These are phyloP conservation scores for Empis livida DNA, from an alignment of 2,888 invertebrate genomes.

Conservation along the genomic window DNA sequence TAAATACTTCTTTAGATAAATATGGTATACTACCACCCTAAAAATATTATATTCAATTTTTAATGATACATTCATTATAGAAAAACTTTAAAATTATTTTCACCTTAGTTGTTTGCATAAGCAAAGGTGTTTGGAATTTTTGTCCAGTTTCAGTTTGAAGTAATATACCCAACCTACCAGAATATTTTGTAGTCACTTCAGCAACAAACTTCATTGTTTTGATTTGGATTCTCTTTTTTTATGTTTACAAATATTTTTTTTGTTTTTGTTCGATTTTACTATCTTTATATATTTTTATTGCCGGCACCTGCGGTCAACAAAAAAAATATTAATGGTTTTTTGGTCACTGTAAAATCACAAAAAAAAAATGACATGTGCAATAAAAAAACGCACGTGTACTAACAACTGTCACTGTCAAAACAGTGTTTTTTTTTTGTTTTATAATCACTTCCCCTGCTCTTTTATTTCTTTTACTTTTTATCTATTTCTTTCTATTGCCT, in stretches of 20 bases:
- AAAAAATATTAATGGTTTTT: too few relatives aligned
- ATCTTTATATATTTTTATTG: not conserved
- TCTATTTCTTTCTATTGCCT: too few relatives aligned
- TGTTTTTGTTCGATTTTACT: not conserved
- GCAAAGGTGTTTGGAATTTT: constrained; percentile 57
- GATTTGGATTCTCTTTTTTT: constrained; percentile 1
- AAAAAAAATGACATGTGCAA: not conserved
- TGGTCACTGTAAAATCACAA: not conserved
- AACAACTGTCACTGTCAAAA: too few relatives aligned
- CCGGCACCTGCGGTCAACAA: constrained; percentile 1
- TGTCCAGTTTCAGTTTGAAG: constrained; percentile 39
- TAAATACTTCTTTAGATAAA: constrained; percentile 62
- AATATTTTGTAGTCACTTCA: constrained; percentile 43
- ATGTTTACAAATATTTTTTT: not conserved
- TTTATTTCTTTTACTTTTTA: too few relatives aligned
- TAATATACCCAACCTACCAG: constrained; percentile 56
- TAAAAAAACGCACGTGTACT: not conserved
- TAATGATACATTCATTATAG: too few relatives aligned
- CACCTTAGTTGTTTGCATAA: constrained; percentile 56
- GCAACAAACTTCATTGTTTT: constrained; percentile 57
- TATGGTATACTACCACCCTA: constrained; percentile 68
- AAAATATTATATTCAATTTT: too few relatives aligned
- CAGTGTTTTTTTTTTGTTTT: too few relatives aligned
- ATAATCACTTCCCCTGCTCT: too few relatives aligned
- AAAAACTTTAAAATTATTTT: too few relatives aligned